Percentiles rank a stretch among this genome's conserved stretches.
phyloP scores from a whole-genome alignment of 2,888 invertebrate genomes.

The Pardosa pseudoannulata region DNA sequence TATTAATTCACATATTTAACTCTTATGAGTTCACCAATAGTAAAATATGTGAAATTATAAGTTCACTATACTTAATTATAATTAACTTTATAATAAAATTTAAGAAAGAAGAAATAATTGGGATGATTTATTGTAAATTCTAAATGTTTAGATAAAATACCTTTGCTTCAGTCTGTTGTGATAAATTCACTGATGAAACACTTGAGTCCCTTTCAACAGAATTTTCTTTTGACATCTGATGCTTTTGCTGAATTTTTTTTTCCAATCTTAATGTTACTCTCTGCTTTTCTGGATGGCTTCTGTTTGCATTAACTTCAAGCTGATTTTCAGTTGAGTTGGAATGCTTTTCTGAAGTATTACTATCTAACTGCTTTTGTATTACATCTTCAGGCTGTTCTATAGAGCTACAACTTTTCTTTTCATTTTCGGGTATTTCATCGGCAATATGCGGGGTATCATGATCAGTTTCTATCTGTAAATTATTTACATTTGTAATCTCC shows the following conservation, averaged over 20 bases:
- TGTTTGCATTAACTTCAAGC: neutral
- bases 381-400: too few relatives aligned
- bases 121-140: too few relatives aligned
- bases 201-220: slow-evolving; percentile 13
- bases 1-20: too few relatives aligned
- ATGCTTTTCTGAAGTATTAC: too few relatives aligned
- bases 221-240: slow-evolving; percentile 20
- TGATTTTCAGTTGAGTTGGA: neutral
- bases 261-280: slow-evolving; percentile 49
- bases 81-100: too few relatives aligned
- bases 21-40: too few relatives aligned
- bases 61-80: too few relatives aligned
- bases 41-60: too few relatives aligned
- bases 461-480: neutral
- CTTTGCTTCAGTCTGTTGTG: neutral
- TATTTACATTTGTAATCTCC: neutral
- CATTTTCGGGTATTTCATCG: neutral
- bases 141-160: too few relatives aligned
- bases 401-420: too few relatives aligned
- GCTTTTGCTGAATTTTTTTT: slow-evolving; percentile 42
- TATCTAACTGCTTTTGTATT: too few relatives aligned
- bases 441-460: neutral
- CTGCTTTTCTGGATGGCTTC: slow-evolving; percentile 18
- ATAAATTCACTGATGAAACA: neutral
- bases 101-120: too few relatives aligned